phyloP scores from a whole-genome alignment of 2,888 invertebrate species.

The Hyppa rectilinea region DNA sequence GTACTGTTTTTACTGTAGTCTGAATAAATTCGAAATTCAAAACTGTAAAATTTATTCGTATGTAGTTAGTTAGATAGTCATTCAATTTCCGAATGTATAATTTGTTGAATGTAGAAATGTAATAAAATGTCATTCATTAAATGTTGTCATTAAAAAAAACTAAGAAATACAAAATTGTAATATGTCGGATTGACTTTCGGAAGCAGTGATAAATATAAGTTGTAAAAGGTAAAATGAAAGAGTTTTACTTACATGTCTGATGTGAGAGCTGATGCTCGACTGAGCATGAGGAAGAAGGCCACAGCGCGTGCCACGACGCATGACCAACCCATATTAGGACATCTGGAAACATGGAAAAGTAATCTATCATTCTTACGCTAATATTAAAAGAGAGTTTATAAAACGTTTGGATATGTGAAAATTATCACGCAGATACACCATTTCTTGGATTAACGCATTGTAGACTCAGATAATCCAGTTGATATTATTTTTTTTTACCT shows the following conservation, averaged over 20 bases:
- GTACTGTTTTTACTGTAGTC: too few relatives aligned
- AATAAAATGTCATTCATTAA: too few relatives aligned
- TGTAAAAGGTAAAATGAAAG: neutral
- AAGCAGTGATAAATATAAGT: neutral
- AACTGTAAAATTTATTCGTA: too few relatives aligned
- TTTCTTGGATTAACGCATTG: neutral
- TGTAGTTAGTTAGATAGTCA: too few relatives aligned
- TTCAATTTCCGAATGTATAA: too few relatives aligned
- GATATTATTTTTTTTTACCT: neutral
- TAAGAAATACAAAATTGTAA: too few relatives aligned
- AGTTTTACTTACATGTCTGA: slow-evolving; percentile 89
- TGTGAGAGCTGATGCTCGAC: slow-evolving; percentile 88
- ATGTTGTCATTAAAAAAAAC: too few relatives aligned
- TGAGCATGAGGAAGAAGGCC: slow-evolving; percentile 91
- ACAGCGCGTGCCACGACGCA: slow-evolving; percentile 94
- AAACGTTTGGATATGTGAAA: neutral
- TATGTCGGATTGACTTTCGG: neutral
- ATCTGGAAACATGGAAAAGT: slow-evolving; percentile 92
- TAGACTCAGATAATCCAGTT: too few relatives aligned
- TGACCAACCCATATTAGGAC: slow-evolving; percentile 97
- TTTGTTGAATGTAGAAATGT: too few relatives aligned
- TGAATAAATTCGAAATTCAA: neutral
- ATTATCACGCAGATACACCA: neutral
- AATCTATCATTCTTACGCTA: neutral
- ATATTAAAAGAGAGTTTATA: neutral